A percentile compares a stretch with the other conserved stretches of the same genome.
These are phyloP conservation scores for Lates calcarifer DNA, from an alignment of 2,113 vertebrate species.

Conservation along the genomic window DNA sequence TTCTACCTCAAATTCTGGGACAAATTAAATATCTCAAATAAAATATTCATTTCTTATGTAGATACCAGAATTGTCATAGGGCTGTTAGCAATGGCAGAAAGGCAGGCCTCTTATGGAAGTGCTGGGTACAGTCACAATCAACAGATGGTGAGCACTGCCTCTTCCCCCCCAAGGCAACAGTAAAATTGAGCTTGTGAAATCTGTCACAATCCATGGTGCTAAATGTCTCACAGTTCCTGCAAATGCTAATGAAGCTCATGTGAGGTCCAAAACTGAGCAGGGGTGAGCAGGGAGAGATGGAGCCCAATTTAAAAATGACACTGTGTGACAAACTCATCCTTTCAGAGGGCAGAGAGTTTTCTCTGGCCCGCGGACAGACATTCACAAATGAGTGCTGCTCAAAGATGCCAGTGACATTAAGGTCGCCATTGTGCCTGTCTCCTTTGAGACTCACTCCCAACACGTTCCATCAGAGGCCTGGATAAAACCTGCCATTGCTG, in stretches of 20 bases:
- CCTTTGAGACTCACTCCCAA: conserved; percentile 68
- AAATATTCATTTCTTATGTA: conserved; percentile 6
- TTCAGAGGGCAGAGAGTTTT: conserved; percentile 76
- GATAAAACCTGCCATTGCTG: conserved; percentile 63
- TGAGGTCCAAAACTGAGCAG: conserved; percentile 69
- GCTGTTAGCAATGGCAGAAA: conserved; percentile 50
- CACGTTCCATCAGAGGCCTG: conserved; percentile 71
- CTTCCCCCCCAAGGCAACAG: conserved; percentile 69
- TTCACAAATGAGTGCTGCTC: conserved; percentile 75
- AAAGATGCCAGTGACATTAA: conserved; percentile 82
- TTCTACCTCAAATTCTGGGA: neutral
- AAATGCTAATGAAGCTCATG: conserved; percentile 83
- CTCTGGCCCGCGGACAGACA: conserved; percentile 75
- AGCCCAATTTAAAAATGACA: conserved; percentile 83
- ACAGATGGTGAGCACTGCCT: conserved; percentile 79
- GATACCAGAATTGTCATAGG: conserved; percentile 40
- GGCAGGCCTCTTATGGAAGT: conserved; percentile 65
- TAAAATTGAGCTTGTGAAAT: conserved; percentile 81
- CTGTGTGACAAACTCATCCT: conserved; percentile 76
- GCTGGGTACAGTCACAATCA: conserved; percentile 78
- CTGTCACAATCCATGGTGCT: conserved; percentile 81
- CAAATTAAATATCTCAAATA: neutral
- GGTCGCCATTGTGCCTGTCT: conserved; percentile 67
- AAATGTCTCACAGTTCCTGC: conserved; percentile 81
- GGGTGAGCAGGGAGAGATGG: conserved; percentile 52